Evolutionary conservation across 2,113 vertebrate species (phyloP), one percentile per base, ranked within the genome.

Genomic region (Equus quagga): DNA sequence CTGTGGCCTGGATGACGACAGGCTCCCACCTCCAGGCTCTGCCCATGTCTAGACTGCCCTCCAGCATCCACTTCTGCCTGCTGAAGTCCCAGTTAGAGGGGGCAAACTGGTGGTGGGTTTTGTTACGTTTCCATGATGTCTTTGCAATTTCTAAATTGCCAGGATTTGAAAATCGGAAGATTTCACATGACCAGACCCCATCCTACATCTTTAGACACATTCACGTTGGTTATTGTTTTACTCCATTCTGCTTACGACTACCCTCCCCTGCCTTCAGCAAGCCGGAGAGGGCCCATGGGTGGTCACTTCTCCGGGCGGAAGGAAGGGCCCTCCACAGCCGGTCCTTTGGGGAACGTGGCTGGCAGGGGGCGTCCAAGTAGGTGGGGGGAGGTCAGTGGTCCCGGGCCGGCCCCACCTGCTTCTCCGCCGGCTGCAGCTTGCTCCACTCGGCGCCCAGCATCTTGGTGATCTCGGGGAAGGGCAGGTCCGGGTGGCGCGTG

Each of bases 391-490:
- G 18, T 85, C 58, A 79, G n/a, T 28, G 13, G 11, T 4, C 49
- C 56, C 49, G 1, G 26, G 21, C 5, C 6, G 5, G 64, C 70
- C 51, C 33, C 80, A 99, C 98, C 99, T 99, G 99, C 97, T 99
- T 99, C 89, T 99, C 99, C 0, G 99, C 98, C 0, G 98, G 99
- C 92, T 99, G 99, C 88, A 99, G 98, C 51, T 99, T 99, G 98
- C 99, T 99, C 99, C 99, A 99, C 96, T 99, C 99, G 0, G 99
- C 99, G 14, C 99, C 99, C 28, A 99, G 98, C 98, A 99, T 99
- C 98, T 99, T 99, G 10, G 99, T 99, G 97, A 99, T 99, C 99
- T 99, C 99, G 0, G 99, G 99, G 75, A 99, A 99, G 72, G 99
- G 99, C 93, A 99, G 98, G 93, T 99, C 99, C 0, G 99, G 99